Conservation (phyloP, 2,888 invertebrate genomes). For the Pilophorus perplexus region DNA sequence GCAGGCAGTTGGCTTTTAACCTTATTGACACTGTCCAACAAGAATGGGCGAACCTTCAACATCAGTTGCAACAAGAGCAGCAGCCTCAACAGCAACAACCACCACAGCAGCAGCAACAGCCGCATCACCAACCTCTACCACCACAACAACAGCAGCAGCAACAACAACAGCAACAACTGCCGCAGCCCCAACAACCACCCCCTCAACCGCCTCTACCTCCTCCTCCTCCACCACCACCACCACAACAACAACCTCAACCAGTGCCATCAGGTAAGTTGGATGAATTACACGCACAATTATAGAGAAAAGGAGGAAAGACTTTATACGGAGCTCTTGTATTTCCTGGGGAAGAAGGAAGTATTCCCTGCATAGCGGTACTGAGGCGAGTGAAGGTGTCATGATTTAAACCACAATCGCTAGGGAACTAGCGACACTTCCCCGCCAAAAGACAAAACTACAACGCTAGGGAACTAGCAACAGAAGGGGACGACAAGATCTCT, state of each 20-base stretch:
- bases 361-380: too few relatives aligned
- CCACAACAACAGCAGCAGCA: conserved; percentile 50
- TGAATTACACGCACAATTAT: not conserved
- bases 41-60: conserved; percentile 53
- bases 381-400: too few relatives aligned
- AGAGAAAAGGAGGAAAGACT: too few relatives aligned
- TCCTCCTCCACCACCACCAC: conserved; percentile 49
- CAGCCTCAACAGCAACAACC: conserved; percentile 50
- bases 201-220: too few relatives aligned
- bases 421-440: too few relatives aligned
- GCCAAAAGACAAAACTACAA: too few relatives aligned
- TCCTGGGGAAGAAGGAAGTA: too few relatives aligned
- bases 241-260: conserved; percentile 35
- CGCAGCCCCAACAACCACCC: conserved; percentile 36
- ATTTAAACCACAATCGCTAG: too few relatives aligned
- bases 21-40: conserved; percentile 73
- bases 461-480: too few relatives aligned
- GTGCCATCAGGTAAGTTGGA: conserved; percentile 48
- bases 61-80: conserved; percentile 50
- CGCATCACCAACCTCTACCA: conserved; percentile 52
- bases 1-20: conserved; percentile 71
- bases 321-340: too few relatives aligned
- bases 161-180: conserved; percentile 48
- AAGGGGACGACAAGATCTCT: too few relatives aligned
- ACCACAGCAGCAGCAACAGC: conserved; percentile 34